These are phyloP conservation scores for Drosophila helvetica DNA, from an alignment of 2,888 invertebrate genomes.

Conservation along the genomic window DNA sequence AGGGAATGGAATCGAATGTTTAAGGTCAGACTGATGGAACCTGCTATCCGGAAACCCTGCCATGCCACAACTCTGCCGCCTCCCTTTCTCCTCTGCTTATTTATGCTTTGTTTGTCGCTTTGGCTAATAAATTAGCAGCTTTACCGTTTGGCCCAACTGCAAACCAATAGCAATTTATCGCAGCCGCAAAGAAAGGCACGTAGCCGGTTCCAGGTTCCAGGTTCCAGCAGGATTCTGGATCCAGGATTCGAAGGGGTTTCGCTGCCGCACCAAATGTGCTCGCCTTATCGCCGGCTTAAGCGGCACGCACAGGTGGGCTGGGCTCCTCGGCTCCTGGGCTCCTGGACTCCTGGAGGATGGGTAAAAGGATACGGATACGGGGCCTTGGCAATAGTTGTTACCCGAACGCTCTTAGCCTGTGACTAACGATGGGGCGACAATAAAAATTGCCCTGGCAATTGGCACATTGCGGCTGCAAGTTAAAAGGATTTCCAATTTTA, in stretches of 20 bases:
- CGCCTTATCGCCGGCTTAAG: slow-evolving; percentile 78
- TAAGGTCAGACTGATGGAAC: slow-evolving; percentile 46
- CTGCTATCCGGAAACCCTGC: slow-evolving; percentile 1
- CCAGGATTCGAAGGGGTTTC: slow-evolving; percentile 23
- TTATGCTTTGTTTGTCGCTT: slow-evolving; percentile 73
- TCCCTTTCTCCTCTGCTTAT: slow-evolving; percentile 53
- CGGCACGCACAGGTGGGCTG: slow-evolving; percentile 61
- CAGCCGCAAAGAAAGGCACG: slow-evolving; percentile 68
- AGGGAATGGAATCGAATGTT: slow-evolving; percentile 15
- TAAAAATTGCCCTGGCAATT: slow-evolving; percentile 73
- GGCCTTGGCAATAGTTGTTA: slow-evolving; percentile 62
- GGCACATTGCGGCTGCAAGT: slow-evolving; percentile 75
- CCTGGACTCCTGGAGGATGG: slow-evolving; percentile 13
- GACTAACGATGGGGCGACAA: slow-evolving; percentile 74
- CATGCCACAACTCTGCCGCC: slow-evolving; percentile 8
- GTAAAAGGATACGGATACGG: slow-evolving; percentile 4
- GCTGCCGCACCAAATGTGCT: slow-evolving; percentile 59
- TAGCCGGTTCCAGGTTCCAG: slow-evolving; percentile 29
- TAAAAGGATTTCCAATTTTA: slow-evolving; percentile 71
- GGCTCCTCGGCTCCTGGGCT: not conserved
- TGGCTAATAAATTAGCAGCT: slow-evolving; percentile 79
- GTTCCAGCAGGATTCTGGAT: slow-evolving; percentile 8
- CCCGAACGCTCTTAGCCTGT: slow-evolving; percentile 40
- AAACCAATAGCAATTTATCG: slow-evolving; percentile 79
- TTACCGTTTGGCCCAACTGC: slow-evolving; percentile 70